Percentiles rank a stretch among this genome's conserved stretches.
Conservation (phyloP, 30 jellyfish, hydroid and myxozoan species). For the Turritopsis dohrnii region DNA sequence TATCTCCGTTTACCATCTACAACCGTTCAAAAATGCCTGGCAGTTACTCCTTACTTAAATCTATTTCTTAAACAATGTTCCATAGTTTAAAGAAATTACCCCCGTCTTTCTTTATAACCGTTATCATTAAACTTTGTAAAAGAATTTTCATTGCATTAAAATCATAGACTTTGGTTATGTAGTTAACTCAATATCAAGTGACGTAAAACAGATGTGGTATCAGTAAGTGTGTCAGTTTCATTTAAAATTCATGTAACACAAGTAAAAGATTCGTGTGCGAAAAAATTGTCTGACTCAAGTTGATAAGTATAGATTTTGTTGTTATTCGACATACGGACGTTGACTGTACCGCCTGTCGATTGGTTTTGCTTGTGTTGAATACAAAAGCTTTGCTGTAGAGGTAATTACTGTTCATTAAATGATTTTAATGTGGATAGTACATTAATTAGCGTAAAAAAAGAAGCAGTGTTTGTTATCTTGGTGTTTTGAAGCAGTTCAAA, state of each 20-base stretch:
- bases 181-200: background rate
- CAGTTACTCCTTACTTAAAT: background rate
- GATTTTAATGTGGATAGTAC: background rate
- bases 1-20: background rate
- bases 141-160: background rate
- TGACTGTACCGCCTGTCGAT: background rate
- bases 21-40: background rate
- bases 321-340: background rate
- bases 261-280: background rate
- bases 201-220: background rate
- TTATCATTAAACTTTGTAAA: background rate
- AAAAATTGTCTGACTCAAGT: background rate
- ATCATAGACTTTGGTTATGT: background rate
- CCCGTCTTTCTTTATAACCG: background rate
- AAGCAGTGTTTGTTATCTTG: background rate
- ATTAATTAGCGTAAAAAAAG: background rate
- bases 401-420: background rate
- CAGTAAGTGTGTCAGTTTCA: background rate
- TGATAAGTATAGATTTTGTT: background rate
- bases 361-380: background rate
- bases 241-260: background rate
- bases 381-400: background rate
- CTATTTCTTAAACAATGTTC: background rate
- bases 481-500: background rate
- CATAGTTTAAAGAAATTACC: background rate